These are phyloP conservation scores for Oreochromis tanganicae DNA, from an alignment of 2,113 vertebrate genomes.

Conservation along the genomic window DNA sequence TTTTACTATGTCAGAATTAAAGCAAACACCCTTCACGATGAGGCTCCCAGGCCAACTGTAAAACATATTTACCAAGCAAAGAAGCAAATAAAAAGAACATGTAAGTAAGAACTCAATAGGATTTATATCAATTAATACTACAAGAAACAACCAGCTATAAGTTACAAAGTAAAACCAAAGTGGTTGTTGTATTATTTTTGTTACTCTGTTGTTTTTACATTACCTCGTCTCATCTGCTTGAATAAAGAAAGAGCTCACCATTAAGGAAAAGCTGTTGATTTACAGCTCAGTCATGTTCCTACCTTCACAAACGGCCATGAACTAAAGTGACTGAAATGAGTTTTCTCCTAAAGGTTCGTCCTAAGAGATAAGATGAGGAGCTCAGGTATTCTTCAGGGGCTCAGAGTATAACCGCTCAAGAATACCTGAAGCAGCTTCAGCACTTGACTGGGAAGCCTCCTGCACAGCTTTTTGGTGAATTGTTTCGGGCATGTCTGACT, in stretches of 20 bases:
- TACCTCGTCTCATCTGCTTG: neutral
- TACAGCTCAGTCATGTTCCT: neutral
- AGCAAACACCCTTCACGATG: neutral
- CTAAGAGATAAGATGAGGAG: neutral
- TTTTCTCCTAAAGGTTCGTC: neutral
- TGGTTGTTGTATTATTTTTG: neutral
- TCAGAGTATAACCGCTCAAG: neutral
- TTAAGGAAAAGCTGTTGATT: neutral
- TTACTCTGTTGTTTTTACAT: neutral
- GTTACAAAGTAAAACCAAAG: neutral
- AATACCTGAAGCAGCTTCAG: neutral
- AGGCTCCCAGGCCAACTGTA: neutral
- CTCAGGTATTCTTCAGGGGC: neutral
- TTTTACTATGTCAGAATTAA: neutral
- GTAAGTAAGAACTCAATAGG: accelerated
- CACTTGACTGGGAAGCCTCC: neutral
- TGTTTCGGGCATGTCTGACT: neutral
- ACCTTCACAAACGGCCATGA: neutral
- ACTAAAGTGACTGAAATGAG: neutral
- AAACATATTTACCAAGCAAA: neutral
- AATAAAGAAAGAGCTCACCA: accelerated
- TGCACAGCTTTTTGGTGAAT: accelerated
- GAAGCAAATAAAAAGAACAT: neutral
- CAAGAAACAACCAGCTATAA: neutral
- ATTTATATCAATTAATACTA: neutral